Evolutionary conservation across 1,140 invertebrate genomes (phyloP).

Genomic region (Eubasilissa regina): DNA sequence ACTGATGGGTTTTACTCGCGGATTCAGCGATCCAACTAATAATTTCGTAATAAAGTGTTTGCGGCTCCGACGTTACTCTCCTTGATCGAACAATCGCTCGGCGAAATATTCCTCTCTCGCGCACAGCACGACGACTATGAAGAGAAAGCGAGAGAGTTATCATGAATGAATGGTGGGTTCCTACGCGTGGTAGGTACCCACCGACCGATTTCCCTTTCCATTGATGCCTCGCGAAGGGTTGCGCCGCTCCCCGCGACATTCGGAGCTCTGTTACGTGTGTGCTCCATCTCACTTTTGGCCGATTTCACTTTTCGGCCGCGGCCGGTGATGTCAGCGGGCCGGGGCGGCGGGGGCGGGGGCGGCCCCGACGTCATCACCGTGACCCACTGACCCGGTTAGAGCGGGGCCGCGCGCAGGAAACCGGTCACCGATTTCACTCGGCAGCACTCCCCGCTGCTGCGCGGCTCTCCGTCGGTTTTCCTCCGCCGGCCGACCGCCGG

Average conservation of each 20-base stretch:
- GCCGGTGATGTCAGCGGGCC: constrained; percentile 42
- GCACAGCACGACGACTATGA: neutral
- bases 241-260: constrained; percentile 17
- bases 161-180: constrained; percentile 7
- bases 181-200: neutral
- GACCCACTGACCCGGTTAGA: constrained; percentile 59
- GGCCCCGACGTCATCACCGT: constrained; percentile 58
- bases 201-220: constrained; percentile 33
- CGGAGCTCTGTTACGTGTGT: neutral
- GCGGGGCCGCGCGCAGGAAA: constrained; percentile 56
- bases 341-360: constrained; percentile 26
- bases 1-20: too few relatives aligned
- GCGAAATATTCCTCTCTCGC: too few relatives aligned
- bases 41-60: too few relatives aligned
- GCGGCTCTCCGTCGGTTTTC: too few relatives aligned
- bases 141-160: constrained; percentile 6
- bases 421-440: constrained; percentile 58
- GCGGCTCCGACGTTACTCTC: too few relatives aligned
- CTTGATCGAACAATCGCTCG: too few relatives aligned
- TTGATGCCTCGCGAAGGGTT: constrained; percentile 30
- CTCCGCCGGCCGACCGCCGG: neutral
- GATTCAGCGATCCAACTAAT: too few relatives aligned
- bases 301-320: constrained; percentile 59
- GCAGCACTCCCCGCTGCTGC: neutral
- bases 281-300: constrained; percentile 46